phyloP scores from a whole-genome alignment of 2,113 vertebrate species.

The Talpa occidentalis region DNA sequence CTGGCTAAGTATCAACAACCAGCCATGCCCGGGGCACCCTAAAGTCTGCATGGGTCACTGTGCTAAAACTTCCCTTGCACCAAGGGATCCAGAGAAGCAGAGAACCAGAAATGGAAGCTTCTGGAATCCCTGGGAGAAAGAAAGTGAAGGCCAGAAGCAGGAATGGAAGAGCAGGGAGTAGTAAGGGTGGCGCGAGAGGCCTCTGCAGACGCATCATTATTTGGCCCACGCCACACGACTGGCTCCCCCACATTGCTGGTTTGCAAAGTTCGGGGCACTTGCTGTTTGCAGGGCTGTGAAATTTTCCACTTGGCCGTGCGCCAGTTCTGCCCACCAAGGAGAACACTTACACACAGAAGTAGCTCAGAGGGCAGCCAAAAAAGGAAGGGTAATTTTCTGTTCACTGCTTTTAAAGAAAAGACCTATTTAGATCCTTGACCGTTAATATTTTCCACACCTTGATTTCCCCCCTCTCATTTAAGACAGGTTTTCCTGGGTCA shows the following conservation, averaged over 20 bases:
- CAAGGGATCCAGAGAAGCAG: too few species aligned
- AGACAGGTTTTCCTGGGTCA: background rate
- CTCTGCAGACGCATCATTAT: too few species aligned
- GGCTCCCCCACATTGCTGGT: background rate
- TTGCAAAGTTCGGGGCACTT: background rate
- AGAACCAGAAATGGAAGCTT: accelerated
- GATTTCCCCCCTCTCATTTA: constrained; percentile 30
- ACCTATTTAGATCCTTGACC: constrained; percentile 1
- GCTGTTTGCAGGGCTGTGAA: constrained; percentile 61
- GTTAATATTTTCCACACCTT: constrained; percentile 55
- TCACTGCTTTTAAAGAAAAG: constrained; percentile 39
- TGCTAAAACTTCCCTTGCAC: background rate
- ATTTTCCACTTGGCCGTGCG: constrained; percentile 68
- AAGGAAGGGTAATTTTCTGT: background rate
- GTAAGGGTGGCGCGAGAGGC: background rate
- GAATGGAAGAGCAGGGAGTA: background rate
- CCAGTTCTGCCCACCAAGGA: constrained; percentile 44
- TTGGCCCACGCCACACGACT: background rate
- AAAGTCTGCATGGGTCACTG: background rate
- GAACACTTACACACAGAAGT: constrained; percentile 45
- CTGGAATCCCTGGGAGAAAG: background rate
- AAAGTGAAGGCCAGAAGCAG: background rate
- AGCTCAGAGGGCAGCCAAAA: background rate
- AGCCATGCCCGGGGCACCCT: background rate
- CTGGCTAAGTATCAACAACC: constrained; percentile 4